Evolutionary conservation across 1,140 invertebrate species (phyloP).

Genomic region (Aphaenogaster ashmeadi): DNA sequence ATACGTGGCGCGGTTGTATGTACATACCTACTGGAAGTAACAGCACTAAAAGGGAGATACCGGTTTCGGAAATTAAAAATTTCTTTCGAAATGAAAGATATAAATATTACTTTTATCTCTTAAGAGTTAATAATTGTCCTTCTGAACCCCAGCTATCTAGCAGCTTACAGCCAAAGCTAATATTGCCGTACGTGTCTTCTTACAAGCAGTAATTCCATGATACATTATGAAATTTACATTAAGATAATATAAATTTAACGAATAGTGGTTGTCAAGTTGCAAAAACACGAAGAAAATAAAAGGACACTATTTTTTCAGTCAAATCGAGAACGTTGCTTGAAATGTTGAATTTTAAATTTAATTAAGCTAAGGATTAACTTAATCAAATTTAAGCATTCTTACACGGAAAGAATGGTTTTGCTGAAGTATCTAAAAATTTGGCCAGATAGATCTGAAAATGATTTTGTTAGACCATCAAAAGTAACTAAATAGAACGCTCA

Average conservation of each 20-base stretch:
- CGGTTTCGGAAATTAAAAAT: constrained; percentile 6
- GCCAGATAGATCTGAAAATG: too few species aligned
- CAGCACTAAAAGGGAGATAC: neutral
- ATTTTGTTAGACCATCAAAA: too few species aligned
- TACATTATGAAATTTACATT: constrained; percentile 44
- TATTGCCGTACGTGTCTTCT: constrained; percentile 19
- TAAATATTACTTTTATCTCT: constrained; percentile 5
- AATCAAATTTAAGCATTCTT: too few species aligned
- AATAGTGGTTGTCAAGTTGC: neutral
- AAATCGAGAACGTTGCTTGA: neutral
- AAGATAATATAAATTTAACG: constrained; percentile 10
- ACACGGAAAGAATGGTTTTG: too few species aligned
- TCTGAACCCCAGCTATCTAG: neutral
- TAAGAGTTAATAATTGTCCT: constrained; percentile 16
- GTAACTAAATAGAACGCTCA: too few species aligned
- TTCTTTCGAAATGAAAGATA: constrained; percentile 24
- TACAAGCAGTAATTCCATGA: constrained; percentile 29
- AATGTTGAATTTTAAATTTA: constrained; percentile 22
- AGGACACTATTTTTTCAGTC: neutral
- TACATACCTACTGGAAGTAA: neutral
- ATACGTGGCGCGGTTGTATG: too few species aligned
- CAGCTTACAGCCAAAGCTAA: constrained; percentile 29
- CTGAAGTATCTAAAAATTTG: too few species aligned
- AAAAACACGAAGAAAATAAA: neutral
- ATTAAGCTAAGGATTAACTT: neutral